Base-by-base conservation (phyloP, 2,888 invertebrate genomes). In the Phania funesta region DNA sequence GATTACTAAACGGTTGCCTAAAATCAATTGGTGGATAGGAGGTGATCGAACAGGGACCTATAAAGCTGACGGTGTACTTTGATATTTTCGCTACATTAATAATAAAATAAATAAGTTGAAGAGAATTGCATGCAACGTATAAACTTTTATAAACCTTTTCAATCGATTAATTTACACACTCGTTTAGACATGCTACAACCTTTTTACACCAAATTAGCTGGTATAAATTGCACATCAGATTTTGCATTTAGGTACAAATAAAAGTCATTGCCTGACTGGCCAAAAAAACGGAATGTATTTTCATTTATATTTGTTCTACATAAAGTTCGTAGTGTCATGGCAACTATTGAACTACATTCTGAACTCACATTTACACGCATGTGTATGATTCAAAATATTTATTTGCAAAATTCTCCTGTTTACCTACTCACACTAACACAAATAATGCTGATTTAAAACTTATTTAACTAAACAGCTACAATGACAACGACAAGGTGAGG, bases 361-460 rank as follows among this genome's bases (percentile, higher is more conserved):
- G n/a, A 46, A 16, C 16, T 11, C 16, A 35, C 20, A 56, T 20
- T 48, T 20, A 60, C n/a, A 22, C 26, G 1, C 11, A 11, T 29
- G 16, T 44, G 5, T 7, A 6, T 7, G 22, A 8, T 20, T 35
- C 6, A 2, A 35, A 50, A n/a, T 11, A 24, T 67, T 26, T 50
- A 11, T 16, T 24, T 3, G 6, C 16, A 9, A 35, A 54, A 62
- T 46, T 18, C n/a, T 41, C 24, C 52, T 68, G 29, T 64, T 54
- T 64, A 64, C 22, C 38, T 48, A 46, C 54, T 48, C 24, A 48
- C 54, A 64, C 41, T 50, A 56, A 77, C 44, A 56, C 64, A 74
- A 77, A 81, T 73, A 64, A 67, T 68, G 54, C 64, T 64, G 62
- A 77, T 77, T 81, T 73, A 54, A 65, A 38, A 62, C 7, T 35